Percentiles rank a stretch among this genome's conserved stretches.
Conservation (phyloP, 30 jellyfish, hydroid and myxozoan genomes). For the Pseudorhiza aurosa region DNA sequence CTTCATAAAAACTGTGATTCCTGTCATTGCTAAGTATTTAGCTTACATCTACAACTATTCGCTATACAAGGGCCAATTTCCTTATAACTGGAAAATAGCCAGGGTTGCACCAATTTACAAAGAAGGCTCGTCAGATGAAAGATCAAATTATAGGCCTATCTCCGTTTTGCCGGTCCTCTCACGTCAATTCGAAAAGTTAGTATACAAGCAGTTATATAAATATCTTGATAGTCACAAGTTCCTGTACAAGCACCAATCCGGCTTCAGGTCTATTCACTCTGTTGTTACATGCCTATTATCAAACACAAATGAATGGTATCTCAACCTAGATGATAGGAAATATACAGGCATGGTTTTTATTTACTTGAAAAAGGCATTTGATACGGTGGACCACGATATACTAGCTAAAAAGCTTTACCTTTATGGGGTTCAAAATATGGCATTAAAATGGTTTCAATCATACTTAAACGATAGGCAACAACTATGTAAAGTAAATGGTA, state of each 20-base stretch:
- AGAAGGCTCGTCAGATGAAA: slow-evolving; percentile 21
- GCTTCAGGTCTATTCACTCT: slow-evolving; percentile 6
- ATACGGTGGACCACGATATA: too few species aligned
- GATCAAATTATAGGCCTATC: slow-evolving; percentile 43
- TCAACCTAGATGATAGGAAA: slow-evolving; percentile 15
- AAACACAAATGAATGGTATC: slow-evolving; percentile 33
- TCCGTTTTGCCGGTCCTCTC: slow-evolving; percentile 41
- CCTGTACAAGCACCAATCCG: slow-evolving; percentile 5
- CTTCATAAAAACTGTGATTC: slow-evolving; percentile 29
- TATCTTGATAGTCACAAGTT: not conserved
- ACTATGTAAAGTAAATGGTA: too few species aligned
- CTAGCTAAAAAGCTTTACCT: too few species aligned
- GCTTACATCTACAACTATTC: not conserved
- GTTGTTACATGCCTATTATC: slow-evolving; percentile 8
- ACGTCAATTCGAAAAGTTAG: slow-evolving; percentile 23
- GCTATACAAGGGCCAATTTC: not conserved
- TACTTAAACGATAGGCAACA: too few species aligned
- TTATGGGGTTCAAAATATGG: too few species aligned
- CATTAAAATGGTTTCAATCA: too few species aligned
- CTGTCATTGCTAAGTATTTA: not conserved
- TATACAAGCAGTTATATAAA: slow-evolving; percentile 9
- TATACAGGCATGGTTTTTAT: too few species aligned
- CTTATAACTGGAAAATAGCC: slow-evolving; percentile 4
- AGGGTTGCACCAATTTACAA: slow-evolving; percentile 28
- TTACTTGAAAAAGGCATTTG: too few species aligned